Conservation (phyloP, 2,888 invertebrate species). For the Dynastes tityus region DNA sequence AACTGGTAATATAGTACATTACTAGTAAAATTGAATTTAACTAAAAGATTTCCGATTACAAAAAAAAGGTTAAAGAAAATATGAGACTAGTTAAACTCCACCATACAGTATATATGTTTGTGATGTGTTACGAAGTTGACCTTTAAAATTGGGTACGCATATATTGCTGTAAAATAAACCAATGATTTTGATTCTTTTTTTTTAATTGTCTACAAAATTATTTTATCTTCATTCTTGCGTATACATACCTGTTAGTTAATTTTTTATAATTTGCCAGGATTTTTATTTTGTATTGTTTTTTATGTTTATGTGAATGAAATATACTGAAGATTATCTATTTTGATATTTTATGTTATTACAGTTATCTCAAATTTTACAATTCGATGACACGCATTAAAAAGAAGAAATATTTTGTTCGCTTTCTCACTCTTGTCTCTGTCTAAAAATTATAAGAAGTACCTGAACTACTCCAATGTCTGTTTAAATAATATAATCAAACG, state of each 20-base stretch:
- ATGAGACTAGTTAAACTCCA: conserved; percentile 6
- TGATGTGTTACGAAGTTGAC: conserved; percentile 1
- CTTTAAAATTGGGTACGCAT: conserved; percentile 13
- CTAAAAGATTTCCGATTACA: too few relatives aligned
- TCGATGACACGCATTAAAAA: neutral
- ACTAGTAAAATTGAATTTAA: neutral
- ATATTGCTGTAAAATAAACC: neutral
- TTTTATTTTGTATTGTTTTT: conserved; percentile 50
- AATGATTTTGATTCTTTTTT: conserved; percentile 4
- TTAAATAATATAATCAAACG: conserved; percentile 10
- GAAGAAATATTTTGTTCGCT: neutral
- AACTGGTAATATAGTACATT: neutral
- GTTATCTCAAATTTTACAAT: conserved; percentile 34
- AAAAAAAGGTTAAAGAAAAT: neutral
- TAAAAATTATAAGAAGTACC: conserved; percentile 43
- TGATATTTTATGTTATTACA: conserved; percentile 43
- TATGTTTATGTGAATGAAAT: conserved; percentile 48
- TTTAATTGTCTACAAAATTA: conserved; percentile 25
- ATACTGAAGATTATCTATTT: conserved; percentile 44
- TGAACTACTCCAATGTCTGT: conserved; percentile 39
- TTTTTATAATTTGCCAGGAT: conserved; percentile 49
- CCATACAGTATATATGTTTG: neutral
- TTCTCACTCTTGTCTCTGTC: conserved; percentile 34
- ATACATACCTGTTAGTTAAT: conserved; percentile 40
- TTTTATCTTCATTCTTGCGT: conserved; percentile 48